Conservation (phyloP, 2,113 vertebrate species). For the Sphaerodactylus townsendi region DNA sequence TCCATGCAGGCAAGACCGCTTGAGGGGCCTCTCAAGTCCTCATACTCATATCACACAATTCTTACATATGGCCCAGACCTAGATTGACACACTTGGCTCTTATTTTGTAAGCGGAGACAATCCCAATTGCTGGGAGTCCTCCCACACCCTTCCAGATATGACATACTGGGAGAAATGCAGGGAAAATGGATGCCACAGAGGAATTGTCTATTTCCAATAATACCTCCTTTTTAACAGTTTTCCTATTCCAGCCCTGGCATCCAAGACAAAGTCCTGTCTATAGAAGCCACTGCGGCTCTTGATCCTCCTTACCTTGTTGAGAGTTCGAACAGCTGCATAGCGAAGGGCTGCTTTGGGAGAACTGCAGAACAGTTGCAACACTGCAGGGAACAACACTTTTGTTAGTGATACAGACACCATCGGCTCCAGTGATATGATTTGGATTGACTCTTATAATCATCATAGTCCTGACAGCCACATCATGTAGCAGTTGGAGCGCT, state of each 20-base stretch:
- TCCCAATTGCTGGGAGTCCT: no score
- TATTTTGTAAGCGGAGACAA: no score
- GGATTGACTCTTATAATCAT: neutral
- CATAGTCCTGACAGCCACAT: neutral
- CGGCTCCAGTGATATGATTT: neutral
- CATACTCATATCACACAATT: neutral
- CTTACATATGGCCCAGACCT: no score
- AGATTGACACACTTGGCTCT: no score
- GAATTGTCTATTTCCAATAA: neutral
- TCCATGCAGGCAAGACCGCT: neutral
- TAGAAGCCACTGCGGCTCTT: neutral
- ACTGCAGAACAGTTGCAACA: slow-evolving; percentile 84
- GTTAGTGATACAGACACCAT: neutral
- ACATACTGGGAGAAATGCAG: no score
- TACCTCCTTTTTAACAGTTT: neutral
- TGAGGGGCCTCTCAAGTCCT: neutral
- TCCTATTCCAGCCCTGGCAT: neutral
- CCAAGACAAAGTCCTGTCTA: neutral
- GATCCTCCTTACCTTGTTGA: slow-evolving; percentile 78
- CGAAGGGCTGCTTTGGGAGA: slow-evolving; percentile 82
- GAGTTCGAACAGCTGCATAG: slow-evolving; percentile 81
- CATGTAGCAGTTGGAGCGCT: no score
- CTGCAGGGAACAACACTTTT: slow-evolving; percentile 60
- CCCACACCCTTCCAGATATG: no score
- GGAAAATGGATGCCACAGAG: neutral